Conservation (phyloP, 2,888 invertebrate genomes). For the Drosophila atripex region DNA sequence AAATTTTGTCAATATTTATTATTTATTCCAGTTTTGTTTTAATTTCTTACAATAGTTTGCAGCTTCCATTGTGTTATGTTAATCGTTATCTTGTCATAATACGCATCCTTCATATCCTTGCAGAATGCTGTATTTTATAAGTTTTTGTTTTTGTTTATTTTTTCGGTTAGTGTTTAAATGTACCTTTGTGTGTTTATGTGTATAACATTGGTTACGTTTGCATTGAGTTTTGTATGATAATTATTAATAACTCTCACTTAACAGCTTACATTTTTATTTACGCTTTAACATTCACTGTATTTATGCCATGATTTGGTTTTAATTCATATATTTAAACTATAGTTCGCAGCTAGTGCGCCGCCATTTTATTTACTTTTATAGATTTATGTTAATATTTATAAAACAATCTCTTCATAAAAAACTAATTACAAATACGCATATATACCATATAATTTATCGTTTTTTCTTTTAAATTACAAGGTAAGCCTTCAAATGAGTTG, state of each 20-base stretch:
- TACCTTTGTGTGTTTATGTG: slow-evolving; percentile 44
- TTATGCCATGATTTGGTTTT: slow-evolving; percentile 17
- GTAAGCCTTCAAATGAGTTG: slow-evolving; percentile 54
- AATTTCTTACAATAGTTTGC: slow-evolving; percentile 66
- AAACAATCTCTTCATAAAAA: slow-evolving; percentile 71
- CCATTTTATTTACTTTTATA: slow-evolving; percentile 49
- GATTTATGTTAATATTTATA: slow-evolving; percentile 53
- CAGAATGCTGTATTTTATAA: slow-evolving; percentile 33
- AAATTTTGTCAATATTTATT: slow-evolving; percentile 58
- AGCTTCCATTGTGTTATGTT: slow-evolving; percentile 48
- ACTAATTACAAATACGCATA: slow-evolving; percentile 74
- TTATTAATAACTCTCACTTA: slow-evolving; percentile 59
- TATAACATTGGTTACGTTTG: slow-evolving; percentile 69
- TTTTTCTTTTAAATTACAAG: slow-evolving; percentile 44
- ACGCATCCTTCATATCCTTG: slow-evolving; percentile 31
- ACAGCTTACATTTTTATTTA: slow-evolving; percentile 55
- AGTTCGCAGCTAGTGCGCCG: slow-evolving; percentile 62
- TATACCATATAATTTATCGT: slow-evolving; percentile 16
- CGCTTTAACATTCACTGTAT: slow-evolving; percentile 58
- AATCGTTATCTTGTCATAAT: slow-evolving; percentile 43
- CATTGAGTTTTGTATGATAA: slow-evolving; percentile 38
- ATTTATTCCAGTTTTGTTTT: slow-evolving; percentile 65
- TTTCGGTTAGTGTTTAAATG: slow-evolving; percentile 22
- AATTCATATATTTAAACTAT: slow-evolving; percentile 42
- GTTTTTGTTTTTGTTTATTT: slow-evolving; percentile 16